A percentile compares a stretch with the other conserved stretches of the same genome.
Conservation (phyloP, 2,888 invertebrate genomes). For the Escarpia spicata region DNA sequence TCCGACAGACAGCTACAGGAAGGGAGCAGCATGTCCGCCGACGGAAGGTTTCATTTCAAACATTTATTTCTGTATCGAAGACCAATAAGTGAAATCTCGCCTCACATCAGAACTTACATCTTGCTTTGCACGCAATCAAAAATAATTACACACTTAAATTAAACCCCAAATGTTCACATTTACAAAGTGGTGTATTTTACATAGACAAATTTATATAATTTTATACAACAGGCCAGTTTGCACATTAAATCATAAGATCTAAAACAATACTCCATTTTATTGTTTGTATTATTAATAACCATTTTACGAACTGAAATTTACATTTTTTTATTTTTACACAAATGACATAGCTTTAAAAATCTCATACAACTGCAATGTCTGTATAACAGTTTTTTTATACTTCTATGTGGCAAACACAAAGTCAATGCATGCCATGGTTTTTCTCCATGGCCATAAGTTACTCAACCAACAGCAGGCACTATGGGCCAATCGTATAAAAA, state of each 20-base stretch:
- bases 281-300: too few species aligned
- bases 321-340: neutral
- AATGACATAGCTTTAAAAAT: neutral
- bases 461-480: neutral
- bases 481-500: neutral
- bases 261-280: neutral
- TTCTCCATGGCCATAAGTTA: neutral
- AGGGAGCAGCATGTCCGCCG: neutral
- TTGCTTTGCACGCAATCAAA: neutral
- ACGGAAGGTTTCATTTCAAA: neutral
- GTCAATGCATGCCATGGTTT: neutral
- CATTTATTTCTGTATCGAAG: neutral
- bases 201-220: too few species aligned
- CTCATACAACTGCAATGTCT: neutral
- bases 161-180: neutral
- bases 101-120: neutral
- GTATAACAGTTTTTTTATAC: neutral
- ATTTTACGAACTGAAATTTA: too few species aligned
- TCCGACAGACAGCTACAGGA: neutral
- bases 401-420: neutral
- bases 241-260: neutral
- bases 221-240: neutral
- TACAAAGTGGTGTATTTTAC: neutral
- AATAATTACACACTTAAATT: neutral
- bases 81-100: neutral